phyloP scores from a whole-genome alignment of 2,797 vertebrate species.

The Parotocinclus haroldoi region DNA sequence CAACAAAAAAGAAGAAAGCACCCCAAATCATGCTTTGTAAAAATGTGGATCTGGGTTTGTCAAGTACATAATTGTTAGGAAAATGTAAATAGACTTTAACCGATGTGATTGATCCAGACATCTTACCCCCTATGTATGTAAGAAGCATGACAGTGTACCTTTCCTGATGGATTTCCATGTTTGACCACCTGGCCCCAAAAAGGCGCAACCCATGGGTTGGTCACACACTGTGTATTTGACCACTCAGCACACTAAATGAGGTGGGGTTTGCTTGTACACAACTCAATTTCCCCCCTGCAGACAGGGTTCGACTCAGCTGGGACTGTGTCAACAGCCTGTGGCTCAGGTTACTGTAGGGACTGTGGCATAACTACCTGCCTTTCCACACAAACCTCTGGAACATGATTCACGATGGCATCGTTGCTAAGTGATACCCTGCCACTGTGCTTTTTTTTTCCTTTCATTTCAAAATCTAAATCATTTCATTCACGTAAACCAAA shows the following conservation, averaged over 20 bases:
- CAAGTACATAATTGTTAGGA: too few relatives aligned
- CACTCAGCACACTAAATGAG: constrained; percentile 37
- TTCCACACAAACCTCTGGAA: constrained; percentile 21
- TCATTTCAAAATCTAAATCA: too few relatives aligned
- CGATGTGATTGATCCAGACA: not conserved
- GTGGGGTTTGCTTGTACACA: constrained; percentile 46
- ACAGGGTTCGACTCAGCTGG: constrained; percentile 34
- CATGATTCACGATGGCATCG: constrained; percentile 30
- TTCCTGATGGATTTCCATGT: constrained; percentile 32
- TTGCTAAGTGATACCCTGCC: constrained; percentile 32
- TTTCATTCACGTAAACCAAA: too few relatives aligned
- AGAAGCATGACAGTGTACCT: constrained; percentile 12
- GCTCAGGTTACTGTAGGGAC: constrained; percentile 27
- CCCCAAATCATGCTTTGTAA: too few relatives aligned
- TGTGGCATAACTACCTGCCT: constrained; percentile 22
- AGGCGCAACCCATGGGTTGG: constrained; percentile 11
- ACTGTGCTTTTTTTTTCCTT: constrained; percentile 1
- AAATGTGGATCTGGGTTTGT: too few relatives aligned
- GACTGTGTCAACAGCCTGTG: constrained; percentile 31
- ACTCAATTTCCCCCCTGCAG: constrained; percentile 29
- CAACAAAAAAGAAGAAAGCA: too few relatives aligned
- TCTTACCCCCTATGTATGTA: constrained; percentile 11
- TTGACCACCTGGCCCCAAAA: constrained; percentile 43
- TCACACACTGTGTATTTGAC: constrained; percentile 40
- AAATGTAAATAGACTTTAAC: too few relatives aligned